A percentile compares a stretch with the other conserved stretches of the same genome.
These are phyloP conservation scores for Acrocyrtus sp. DNA, from an alignment of 2,888 invertebrate species.

Conservation along the genomic window DNA sequence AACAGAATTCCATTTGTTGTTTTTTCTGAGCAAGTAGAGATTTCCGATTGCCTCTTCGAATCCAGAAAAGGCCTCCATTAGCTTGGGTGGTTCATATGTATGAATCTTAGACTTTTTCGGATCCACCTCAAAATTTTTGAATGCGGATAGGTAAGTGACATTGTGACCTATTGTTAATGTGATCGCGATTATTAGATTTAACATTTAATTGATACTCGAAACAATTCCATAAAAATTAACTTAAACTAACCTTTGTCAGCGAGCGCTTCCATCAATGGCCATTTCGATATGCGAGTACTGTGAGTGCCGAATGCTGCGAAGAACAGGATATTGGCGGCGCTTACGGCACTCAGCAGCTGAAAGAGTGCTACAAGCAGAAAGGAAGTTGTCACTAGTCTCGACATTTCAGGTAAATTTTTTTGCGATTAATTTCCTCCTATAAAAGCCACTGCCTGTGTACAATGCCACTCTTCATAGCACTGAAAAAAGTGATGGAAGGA, in stretches of 20 bases:
- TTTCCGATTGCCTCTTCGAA: conserved; percentile 18
- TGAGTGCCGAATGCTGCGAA: conserved; percentile 14
- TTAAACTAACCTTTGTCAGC: conserved; percentile 22
- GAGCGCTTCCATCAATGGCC: conserved; percentile 20
- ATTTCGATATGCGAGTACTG: conserved; percentile 23
- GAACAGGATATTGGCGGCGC: conserved; percentile 25
- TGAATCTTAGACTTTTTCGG: conserved; percentile 13
- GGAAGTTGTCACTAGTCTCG: no score
- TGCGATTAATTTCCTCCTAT: no score
- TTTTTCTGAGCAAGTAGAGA: conserved; percentile 1
- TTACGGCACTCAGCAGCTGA: no score
- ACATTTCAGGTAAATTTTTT: no score
- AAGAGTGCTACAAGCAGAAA: no score
- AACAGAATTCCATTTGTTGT: neutral
- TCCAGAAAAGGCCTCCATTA: conserved; percentile 8
- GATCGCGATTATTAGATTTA: no score
- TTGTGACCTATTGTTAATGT: no score
- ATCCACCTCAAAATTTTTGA: neutral
- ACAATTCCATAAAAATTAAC: no score
- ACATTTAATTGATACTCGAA: no score
- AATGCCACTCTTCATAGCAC: no score
- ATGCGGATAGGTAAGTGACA: conserved; percentile 26
- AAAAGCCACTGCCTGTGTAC: no score
- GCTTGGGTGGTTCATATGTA: conserved; percentile 6
- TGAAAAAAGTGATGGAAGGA: no score